phyloP scores from a whole-genome alignment of 2,888 invertebrate species.

The Cataglyphis cursor region DNA sequence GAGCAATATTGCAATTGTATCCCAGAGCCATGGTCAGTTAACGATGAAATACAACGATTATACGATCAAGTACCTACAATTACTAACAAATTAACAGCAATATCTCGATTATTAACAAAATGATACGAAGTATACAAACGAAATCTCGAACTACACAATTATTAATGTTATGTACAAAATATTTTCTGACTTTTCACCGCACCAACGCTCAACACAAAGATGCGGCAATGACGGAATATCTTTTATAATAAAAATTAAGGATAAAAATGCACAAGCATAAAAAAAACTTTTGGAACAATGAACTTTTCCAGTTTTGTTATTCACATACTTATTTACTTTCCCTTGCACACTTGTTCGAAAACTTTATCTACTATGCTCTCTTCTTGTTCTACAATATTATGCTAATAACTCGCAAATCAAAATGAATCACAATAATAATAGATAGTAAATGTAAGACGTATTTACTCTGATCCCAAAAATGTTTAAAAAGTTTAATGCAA shows the following conservation, averaged over 20 bases:
- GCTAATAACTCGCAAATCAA: slow-evolving; percentile 1
- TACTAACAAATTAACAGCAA: slow-evolving; percentile 82
- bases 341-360: not conserved
- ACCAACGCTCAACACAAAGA: not conserved
- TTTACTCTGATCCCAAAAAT: not conserved
- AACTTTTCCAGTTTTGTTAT: not conserved
- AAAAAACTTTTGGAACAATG: not conserved
- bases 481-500: slow-evolving; percentile 1
- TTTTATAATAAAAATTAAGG: not conserved
- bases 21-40: slow-evolving; percentile 81
- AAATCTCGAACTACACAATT: not conserved
- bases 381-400: not conserved
- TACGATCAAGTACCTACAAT: slow-evolving; percentile 66
- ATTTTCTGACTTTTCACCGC: not conserved
- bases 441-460: slow-evolving; percentile 1
- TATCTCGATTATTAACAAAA: slow-evolving; percentile 79
- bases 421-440: not conserved
- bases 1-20: slow-evolving; percentile 85
- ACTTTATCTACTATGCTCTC: not conserved
- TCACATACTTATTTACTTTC: not conserved
- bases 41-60: slow-evolving; percentile 70
- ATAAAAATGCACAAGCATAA: not conserved
- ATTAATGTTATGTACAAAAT: not conserved
- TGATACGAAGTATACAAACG: slow-evolving; percentile 58
- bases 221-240: not conserved